A percentile compares a stretch with the other conserved stretches of the same genome.
phyloP scores from a whole-genome alignment of 2,797 vertebrate species.

The Spinus olivaceus region DNA sequence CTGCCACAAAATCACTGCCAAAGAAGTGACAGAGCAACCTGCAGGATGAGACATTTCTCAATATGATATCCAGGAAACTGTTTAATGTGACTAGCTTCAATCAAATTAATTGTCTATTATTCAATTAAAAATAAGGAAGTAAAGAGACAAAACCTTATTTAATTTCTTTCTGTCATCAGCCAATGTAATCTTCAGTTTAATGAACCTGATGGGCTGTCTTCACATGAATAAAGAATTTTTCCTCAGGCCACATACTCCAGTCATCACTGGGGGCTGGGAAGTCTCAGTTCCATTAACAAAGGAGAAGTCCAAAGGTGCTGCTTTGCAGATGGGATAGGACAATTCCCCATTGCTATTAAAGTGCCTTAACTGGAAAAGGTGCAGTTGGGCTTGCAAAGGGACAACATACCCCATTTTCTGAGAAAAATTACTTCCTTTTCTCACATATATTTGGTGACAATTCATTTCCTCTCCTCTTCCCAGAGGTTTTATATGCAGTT shows the following conservation, averaged over 20 bases:
- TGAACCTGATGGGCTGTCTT: slow-evolving; percentile 43
- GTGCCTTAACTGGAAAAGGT: neutral
- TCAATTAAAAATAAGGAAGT: slow-evolving; percentile 64
- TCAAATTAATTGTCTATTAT: slow-evolving; percentile 50
- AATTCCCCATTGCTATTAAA: slow-evolving; percentile 60
- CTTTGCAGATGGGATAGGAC: slow-evolving; percentile 13
- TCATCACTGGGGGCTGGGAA: slow-evolving; percentile 56
- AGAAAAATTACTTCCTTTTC: neutral
- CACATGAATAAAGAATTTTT: slow-evolving; percentile 67
- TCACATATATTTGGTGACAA: neutral
- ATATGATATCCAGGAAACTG: slow-evolving; percentile 3
- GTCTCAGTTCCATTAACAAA: slow-evolving; percentile 57
- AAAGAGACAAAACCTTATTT: slow-evolving; percentile 60
- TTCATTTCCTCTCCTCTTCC: neutral
- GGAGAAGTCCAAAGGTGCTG: slow-evolving; percentile 29
- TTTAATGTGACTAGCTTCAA: neutral
- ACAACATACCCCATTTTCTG: neutral
- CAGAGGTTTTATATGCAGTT: neutral
- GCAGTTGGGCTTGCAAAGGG: neutral
- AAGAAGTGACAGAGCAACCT: neutral
- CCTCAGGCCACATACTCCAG: slow-evolving; percentile 43
- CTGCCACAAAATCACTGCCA: neutral
- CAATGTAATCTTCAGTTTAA: slow-evolving; percentile 54
- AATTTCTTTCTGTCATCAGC: slow-evolving; percentile 58
- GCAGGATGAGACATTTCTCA: neutral